These are phyloP conservation scores for Diuraphis noxia DNA, from an alignment of 1,140 invertebrate genomes.

Conservation along the genomic window DNA sequence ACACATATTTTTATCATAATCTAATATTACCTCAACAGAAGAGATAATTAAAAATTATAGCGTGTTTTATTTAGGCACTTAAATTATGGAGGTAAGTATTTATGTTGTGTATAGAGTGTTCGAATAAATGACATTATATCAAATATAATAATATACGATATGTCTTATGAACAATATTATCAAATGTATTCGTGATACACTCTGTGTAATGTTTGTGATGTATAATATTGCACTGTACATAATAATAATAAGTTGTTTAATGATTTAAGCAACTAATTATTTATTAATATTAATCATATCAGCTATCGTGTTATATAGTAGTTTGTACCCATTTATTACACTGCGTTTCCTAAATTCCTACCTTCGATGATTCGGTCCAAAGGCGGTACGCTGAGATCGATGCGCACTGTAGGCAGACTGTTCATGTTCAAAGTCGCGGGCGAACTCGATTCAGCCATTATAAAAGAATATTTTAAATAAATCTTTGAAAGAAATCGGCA, in stretches of 20 bases:
- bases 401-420: not conserved
- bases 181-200: not conserved
- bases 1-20: too few species aligned
- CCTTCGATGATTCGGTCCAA: constrained; percentile 20
- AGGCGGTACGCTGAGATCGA: not conserved
- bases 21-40: too few species aligned
- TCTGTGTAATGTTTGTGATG: not conserved
- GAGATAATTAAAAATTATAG: too few species aligned
- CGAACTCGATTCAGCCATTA: not conserved
- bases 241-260: not conserved
- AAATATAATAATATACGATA: not conserved
- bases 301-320: not conserved
- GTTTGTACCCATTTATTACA: not conserved
- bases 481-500: not conserved
- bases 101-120: not conserved
- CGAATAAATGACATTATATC: not conserved
- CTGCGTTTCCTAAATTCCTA: not conserved
- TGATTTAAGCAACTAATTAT: not conserved
- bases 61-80: too few species aligned
- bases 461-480: not conserved
- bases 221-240: not conserved
- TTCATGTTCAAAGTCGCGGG: not conserved
- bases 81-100: too few species aligned
- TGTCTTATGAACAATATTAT: not conserved
- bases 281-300: not conserved